These are phyloP conservation scores for Dromiciops gliroides DNA, from an alignment of 2,113 vertebrate species.

Conservation along the genomic window DNA sequence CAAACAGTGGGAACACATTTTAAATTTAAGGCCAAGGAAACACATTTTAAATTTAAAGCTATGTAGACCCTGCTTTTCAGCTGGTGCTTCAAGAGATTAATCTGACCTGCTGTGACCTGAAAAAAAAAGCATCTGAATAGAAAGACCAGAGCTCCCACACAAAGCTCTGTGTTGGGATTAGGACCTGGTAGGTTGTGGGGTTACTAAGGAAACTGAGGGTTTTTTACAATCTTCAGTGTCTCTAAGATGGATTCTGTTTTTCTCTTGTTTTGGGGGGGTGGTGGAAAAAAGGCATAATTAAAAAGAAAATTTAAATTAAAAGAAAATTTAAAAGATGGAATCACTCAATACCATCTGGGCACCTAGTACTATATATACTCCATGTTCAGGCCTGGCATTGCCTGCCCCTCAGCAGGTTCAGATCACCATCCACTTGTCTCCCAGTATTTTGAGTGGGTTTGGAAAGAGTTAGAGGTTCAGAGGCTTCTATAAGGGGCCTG, in stretches of 20 bases:
- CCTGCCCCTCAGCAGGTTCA: neutral
- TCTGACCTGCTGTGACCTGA: neutral
- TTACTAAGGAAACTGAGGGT: neutral
- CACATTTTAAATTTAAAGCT: neutral
- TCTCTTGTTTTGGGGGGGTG: rapidly evolving
- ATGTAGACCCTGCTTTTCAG: neutral
- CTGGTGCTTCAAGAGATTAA: neutral
- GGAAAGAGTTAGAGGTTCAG: neutral
- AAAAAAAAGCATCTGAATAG: neutral
- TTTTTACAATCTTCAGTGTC: neutral
- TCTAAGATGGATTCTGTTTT: neutral
- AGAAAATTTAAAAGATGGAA: neutral
- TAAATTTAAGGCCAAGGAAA: neutral
- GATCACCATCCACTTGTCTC: neutral
- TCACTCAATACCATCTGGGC: neutral
- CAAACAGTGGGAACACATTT: neutral
- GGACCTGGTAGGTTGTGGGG: neutral
- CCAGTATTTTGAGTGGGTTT: neutral
- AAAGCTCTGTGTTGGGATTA: neutral
- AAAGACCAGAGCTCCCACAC: neutral
- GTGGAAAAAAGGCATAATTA: neutral
- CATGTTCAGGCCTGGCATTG: neutral
- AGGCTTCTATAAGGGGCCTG: neutral
- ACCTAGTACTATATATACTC: neutral
- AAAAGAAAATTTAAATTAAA: neutral